Evolutionary conservation across 2,797 vertebrate genomes (phyloP), one percentile per base, ranked within the genome.

Genomic region (Spinibarbus caldwelli): DNA sequence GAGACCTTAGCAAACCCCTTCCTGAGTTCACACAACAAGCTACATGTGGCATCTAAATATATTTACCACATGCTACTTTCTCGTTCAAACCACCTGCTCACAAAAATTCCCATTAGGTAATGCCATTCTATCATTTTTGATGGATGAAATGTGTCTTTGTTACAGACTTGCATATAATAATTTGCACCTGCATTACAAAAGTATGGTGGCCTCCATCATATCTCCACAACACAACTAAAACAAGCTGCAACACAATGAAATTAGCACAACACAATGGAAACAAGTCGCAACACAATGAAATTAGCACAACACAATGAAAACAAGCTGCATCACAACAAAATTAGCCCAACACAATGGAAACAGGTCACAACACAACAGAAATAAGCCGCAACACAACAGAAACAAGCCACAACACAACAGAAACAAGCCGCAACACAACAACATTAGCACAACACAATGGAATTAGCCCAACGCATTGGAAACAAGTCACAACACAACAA

Each of bases 101-200:
- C 85, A 86, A 89, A 86, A 86, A 88, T 85, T 36, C 15, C 1
- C n/a, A 47, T 54, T 34, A 75, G 75, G 70, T 78, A 83, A 85
- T 85, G 45, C 66, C 23, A 41, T 66, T 77, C 66, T 83, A 38
- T n/a, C 45, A 67, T 68, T 67, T 59, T 81, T 85, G 83, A 83
- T 77, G 70, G 70, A 83, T 80, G 45, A 81, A 82, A 85, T 64
- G 34, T 36, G 23, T 52, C 64, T 68, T 29, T 80, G 64, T 36
- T 14, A 47, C 49, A 29, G 12, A 47, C 19, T 19, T 17, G 45
- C 36, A 64, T 67, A 19, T 49, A 21, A 67, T 82, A 80, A 72
- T 64, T 52, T 70, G 6, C 79, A 73, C 23, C 36, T 76, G 73
- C 17, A 54, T 43, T 47, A 23, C 38, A 23, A n/a, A 68, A 83